Percentiles rank a stretch among this genome's conserved stretches.
These are phyloP conservation scores for Tubulanus polymorphus DNA, from an alignment of 2,888 invertebrate species.

Conservation along the genomic window DNA sequence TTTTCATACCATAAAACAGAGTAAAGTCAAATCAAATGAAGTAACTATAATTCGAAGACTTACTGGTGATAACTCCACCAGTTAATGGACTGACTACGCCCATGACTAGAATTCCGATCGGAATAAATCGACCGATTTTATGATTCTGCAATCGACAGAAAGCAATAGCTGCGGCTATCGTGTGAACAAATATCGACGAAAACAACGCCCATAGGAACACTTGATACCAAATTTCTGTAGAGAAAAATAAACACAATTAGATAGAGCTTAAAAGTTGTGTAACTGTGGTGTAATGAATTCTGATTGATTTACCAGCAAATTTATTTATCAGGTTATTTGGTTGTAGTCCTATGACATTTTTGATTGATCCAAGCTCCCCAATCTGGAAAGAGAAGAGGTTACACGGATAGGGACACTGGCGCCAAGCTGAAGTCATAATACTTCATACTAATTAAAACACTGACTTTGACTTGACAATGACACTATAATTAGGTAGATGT, in stretches of 20 bases:
- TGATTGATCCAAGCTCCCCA: conserved; percentile 64
- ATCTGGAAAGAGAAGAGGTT: no score
- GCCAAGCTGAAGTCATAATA: no score
- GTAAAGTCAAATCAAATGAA: no score
- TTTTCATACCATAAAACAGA: no score
- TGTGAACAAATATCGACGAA: conserved; percentile 87
- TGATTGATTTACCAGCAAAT: conserved; percentile 44
- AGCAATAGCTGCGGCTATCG: conserved; percentile 82
- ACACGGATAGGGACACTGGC: no score
- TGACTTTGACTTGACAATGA: no score
- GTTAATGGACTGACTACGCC: conserved; percentile 84
- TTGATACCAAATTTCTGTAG: conserved; percentile 95
- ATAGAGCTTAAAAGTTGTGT: not conserved
- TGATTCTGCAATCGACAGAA: conserved; percentile 89
- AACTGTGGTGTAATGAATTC: not conserved
- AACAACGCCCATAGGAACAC: conserved; percentile 93
- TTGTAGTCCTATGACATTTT: conserved; percentile 67
- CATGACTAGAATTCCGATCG: conserved; percentile 75
- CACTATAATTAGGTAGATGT: no score
- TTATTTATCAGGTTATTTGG: conserved; percentile 59
- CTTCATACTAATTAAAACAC: no score
- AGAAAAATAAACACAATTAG: conserved; percentile 7
- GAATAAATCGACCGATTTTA: conserved; percentile 88
- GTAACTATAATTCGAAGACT: no score
- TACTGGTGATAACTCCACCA: conserved; percentile 64